Conservation (phyloP, 2,113 vertebrate genomes). For the Poecilia latipinna region DNA sequence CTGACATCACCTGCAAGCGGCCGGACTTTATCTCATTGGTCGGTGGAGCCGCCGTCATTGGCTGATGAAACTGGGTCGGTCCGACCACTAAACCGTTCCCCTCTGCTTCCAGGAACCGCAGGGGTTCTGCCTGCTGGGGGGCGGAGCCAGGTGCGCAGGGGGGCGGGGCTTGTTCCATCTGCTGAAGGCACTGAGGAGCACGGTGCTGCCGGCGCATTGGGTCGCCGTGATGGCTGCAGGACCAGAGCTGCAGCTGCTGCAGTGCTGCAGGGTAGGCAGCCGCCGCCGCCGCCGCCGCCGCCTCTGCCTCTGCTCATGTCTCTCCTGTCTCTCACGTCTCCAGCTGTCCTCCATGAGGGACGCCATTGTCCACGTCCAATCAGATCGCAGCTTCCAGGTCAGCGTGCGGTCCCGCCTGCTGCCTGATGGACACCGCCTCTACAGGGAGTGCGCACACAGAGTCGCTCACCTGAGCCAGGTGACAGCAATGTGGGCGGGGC, state of each 20-base stretch:
- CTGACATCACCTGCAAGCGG: neutral
- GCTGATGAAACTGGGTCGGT: neutral
- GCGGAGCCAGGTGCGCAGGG: neutral
- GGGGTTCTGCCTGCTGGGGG: neutral
- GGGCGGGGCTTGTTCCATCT: neutral
- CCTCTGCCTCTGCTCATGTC: too few relatives aligned
- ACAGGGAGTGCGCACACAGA: neutral
- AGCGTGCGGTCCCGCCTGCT: neutral
- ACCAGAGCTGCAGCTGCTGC: slow-evolving; percentile 32
- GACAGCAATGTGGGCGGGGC: neutral
- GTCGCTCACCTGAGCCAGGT: slow-evolving; percentile 17
- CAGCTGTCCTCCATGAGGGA: slow-evolving; percentile 27
- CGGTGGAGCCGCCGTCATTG: neutral
- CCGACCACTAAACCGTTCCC: neutral
- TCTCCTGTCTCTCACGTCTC: neutral
- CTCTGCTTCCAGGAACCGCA: neutral
- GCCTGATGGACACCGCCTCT: slow-evolving; percentile 1
- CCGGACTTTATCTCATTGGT: slow-evolving; percentile 14
- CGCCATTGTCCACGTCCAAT: slow-evolving; percentile 26
- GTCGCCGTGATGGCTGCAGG: slow-evolving; percentile 12
- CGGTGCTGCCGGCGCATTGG: slow-evolving; percentile 29
- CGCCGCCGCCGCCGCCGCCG: too few relatives aligned
- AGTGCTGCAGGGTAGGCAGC: slow-evolving; percentile 22
- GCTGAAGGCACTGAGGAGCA: neutral
- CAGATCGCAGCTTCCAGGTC: slow-evolving; percentile 5